Evolutionary conservation across 2,113 vertebrate genomes (phyloP).

Genomic region (Xyrauchen texanus): DNA sequence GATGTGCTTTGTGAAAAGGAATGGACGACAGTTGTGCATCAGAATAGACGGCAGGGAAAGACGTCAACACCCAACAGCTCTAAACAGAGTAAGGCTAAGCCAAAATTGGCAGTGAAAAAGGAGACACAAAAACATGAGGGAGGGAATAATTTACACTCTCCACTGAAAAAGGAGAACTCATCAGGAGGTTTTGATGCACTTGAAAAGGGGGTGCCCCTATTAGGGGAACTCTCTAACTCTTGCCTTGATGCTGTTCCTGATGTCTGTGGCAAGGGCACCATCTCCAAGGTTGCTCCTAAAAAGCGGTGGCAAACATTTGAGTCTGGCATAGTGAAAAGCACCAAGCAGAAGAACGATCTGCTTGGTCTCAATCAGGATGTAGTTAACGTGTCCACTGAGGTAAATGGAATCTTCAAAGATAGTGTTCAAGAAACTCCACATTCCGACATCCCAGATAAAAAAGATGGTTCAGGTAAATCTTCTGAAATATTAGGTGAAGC

Average conservation of each 20-base stretch:
- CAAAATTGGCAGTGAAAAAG: constrained; percentile 58
- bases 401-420: constrained; percentile 58
- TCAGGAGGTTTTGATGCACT: constrained; percentile 38
- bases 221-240: constrained; percentile 2
- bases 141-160: constrained; percentile 46
- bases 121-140: constrained; percentile 60
- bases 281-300: constrained; percentile 86
- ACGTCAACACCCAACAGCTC: constrained; percentile 38
- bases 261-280: constrained; percentile 57
- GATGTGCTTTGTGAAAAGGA: constrained; percentile 31
- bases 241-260: constrained; percentile 11
- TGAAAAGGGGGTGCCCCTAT: constrained; percentile 6
- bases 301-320: constrained; percentile 91
- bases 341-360: constrained; percentile 8
- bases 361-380: constrained; percentile 4
- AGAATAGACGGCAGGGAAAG: constrained; percentile 53
- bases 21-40: constrained; percentile 44
- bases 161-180: constrained; percentile 63
- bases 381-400: constrained; percentile 37
- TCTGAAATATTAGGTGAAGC: too few relatives aligned
- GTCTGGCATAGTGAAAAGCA: constrained; percentile 70
- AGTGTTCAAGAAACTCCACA: constrained; percentile 29
- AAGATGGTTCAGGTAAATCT: constrained; percentile 61
- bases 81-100: constrained; percentile 61
- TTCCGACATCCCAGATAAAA: constrained; percentile 35